Conservation (phyloP, 2,888 invertebrate species). For the Mythimna pallens region DNA sequence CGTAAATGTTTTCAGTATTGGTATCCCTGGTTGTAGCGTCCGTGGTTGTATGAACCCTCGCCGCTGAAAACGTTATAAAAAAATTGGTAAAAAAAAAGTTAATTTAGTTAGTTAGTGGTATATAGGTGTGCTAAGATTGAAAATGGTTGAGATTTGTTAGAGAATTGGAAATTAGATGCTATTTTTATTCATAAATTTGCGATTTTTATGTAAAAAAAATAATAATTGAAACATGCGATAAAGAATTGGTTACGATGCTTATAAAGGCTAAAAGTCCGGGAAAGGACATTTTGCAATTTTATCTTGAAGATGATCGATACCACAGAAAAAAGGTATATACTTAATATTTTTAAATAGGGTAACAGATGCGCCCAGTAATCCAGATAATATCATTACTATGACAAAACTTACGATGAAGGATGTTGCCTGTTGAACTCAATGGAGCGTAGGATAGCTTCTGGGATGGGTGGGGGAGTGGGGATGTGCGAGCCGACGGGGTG, state of each 20-base stretch:
- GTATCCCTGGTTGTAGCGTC: slow-evolving; percentile 73
- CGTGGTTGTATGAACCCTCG: slow-evolving; percentile 74
- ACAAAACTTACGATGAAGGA: slow-evolving; percentile 77
- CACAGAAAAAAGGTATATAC: not conserved
- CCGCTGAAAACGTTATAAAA: slow-evolving; percentile 68
- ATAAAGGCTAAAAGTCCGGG: too few species aligned
- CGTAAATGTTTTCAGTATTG: slow-evolving; percentile 65
- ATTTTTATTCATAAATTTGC: not conserved
- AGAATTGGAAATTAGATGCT: not conserved
- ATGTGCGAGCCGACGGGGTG: slow-evolving; percentile 91
- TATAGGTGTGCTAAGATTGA: not conserved
- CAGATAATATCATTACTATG: not conserved
- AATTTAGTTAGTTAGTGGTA: too few species aligned
- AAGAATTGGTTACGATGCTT: not conserved
- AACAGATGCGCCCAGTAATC: not conserved
- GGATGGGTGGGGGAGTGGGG: slow-evolving; percentile 91
- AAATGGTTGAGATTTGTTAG: not conserved
- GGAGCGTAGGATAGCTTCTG: slow-evolving; percentile 88
- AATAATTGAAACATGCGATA: too few species aligned
- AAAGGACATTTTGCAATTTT: too few species aligned
- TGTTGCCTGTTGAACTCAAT: slow-evolving; percentile 81
- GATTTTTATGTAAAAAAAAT: not conserved
- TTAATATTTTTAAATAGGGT: not conserved
- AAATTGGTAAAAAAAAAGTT: not conserved
- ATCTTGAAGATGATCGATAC: not conserved